phyloP scores from a whole-genome alignment of 2,888 invertebrate genomes.

The Caenorhabditis sp. region DNA sequence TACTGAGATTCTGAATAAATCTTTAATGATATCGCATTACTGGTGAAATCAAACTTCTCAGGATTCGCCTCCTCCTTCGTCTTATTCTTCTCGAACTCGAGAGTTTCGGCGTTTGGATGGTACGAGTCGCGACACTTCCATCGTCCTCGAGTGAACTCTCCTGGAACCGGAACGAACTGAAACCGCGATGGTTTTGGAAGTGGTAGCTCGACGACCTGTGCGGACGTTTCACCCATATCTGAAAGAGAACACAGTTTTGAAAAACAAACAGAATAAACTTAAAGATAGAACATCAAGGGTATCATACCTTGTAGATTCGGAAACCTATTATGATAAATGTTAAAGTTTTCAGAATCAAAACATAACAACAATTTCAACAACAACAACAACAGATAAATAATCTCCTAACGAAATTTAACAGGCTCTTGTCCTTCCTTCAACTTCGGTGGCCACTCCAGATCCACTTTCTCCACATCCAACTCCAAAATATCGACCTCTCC shows the following conservation, averaged over 20 bases:
- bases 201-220: conserved; percentile 27
- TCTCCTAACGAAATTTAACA: conserved; percentile 43
- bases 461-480: conserved; percentile 90
- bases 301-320: background rate
- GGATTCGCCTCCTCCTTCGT: conserved; percentile 58
- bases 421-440: conserved; percentile 34
- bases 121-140: conserved; percentile 65
- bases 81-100: conserved; percentile 63
- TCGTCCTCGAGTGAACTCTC: conserved; percentile 63
- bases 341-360: conserved; percentile 5
- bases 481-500: conserved; percentile 90
- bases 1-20: conserved; percentile 55
- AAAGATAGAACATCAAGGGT: conserved; percentile 10
- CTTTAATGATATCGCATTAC: background rate
- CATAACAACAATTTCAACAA: conserved; percentile 2
- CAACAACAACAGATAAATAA: conserved; percentile 19
- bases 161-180: conserved; percentile 64
- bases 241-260: background rate
- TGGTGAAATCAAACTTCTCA: conserved; percentile 31
- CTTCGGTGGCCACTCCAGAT: conserved; percentile 88
- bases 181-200: conserved; percentile 64
- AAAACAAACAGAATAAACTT: too few species aligned
- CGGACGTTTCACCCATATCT: conserved; percentile 52
- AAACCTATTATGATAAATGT: background rate
- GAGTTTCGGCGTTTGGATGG: conserved; percentile 58